Conservation (phyloP, 2,797 vertebrate species). For the Gastrophryne carolinensis region DNA sequence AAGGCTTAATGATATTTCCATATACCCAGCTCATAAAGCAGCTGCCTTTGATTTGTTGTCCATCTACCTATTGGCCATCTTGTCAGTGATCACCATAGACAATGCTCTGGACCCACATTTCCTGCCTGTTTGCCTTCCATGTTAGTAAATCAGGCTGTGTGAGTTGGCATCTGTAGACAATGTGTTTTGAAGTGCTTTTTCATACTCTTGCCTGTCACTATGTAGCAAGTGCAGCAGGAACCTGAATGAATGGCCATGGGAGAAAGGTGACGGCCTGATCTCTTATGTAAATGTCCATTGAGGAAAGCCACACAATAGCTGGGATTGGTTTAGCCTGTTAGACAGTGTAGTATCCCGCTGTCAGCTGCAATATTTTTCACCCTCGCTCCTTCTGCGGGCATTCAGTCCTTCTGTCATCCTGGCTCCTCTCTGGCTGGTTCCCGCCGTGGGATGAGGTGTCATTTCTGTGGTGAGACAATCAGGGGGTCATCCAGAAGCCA, state of each 20-base stretch:
- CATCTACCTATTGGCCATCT: not conserved
- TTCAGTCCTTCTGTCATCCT: conserved; percentile 53
- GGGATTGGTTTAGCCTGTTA: conserved; percentile 1
- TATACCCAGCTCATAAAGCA: no score
- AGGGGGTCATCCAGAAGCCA: conserved; percentile 58
- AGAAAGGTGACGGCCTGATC: not conserved
- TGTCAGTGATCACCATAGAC: no score
- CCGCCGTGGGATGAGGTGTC: conserved; percentile 57
- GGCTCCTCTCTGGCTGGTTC: conserved; percentile 54
- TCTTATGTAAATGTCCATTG: conserved; percentile 18
- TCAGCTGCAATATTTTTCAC: conserved; percentile 43
- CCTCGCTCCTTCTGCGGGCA: conserved; percentile 46
- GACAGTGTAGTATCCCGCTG: conserved; percentile 43
- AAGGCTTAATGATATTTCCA: no score
- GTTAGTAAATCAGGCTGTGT: no score
- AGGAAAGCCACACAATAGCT: conserved; percentile 11
- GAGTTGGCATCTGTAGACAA: not conserved
- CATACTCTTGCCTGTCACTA: not conserved
- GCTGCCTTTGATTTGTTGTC: not conserved
- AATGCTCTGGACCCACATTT: no score
- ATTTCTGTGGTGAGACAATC: conserved; percentile 57
- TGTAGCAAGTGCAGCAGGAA: not conserved
- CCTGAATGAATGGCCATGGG: not conserved
- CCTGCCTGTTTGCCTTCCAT: no score
- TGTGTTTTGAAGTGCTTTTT: not conserved